Evolutionary conservation across 2,113 vertebrate species (phyloP).

Genomic region (Cryptomyrus ogoouensis): DNA sequence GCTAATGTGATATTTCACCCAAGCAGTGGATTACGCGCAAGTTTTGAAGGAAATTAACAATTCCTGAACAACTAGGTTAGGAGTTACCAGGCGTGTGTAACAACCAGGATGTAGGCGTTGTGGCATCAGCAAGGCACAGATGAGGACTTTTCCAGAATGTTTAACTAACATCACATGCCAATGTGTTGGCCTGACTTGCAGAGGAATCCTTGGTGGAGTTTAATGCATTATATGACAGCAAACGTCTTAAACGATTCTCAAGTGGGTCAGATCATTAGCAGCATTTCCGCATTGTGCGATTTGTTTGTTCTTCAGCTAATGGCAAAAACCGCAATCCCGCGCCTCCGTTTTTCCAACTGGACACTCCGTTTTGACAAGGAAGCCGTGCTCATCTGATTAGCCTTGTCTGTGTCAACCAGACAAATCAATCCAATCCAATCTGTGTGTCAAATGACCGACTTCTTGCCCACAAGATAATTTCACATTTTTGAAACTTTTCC

Average conservation of each 20-base stretch:
- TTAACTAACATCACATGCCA: not conserved
- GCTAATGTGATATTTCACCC: not conserved
- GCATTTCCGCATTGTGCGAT: not conserved
- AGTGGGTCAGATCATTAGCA: not conserved
- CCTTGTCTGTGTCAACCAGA: not conserved
- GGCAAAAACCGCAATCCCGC: not conserved
- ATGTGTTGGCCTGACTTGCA: not conserved
- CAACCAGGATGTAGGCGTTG: not conserved
- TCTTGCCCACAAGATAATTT: not conserved
- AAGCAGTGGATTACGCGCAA: not conserved
- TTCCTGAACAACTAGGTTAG: not conserved
- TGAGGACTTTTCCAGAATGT: not conserved
- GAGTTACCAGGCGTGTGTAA: not conserved
- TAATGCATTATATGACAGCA: not conserved
- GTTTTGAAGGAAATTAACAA: not conserved
- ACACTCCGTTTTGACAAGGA: not conserved
- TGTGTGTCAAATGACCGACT: not conserved
- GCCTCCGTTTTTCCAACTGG: not conserved
- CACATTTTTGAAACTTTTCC: not conserved
- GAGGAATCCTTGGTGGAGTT: not conserved
- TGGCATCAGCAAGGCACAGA: not conserved
- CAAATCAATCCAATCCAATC: not conserved
- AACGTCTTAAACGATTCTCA: not conserved
- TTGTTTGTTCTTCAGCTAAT: not conserved
- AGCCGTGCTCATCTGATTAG: not conserved